Percentiles rank a stretch among this genome's conserved stretches.
Conservation (phyloP, 1,140 invertebrate genomes). For the Phortica variegata region DNA sequence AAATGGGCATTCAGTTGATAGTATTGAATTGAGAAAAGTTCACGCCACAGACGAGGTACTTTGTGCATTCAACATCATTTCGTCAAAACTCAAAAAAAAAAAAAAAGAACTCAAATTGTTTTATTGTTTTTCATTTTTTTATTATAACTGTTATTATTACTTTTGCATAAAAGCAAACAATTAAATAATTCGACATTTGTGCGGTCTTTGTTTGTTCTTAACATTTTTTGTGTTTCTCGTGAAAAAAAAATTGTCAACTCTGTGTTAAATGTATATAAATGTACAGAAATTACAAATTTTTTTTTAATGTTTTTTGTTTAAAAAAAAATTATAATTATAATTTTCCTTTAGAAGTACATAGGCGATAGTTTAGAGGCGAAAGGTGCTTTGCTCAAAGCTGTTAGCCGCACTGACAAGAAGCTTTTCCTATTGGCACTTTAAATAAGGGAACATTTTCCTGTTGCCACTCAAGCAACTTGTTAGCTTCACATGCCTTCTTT, state of each 20-base stretch:
- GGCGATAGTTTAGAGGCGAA: too few species aligned
- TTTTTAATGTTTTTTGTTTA: constrained; percentile 16
- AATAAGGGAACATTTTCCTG: too few species aligned
- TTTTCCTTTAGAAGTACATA: too few species aligned
- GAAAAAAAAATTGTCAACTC: constrained; percentile 27
- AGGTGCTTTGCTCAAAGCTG: too few species aligned
- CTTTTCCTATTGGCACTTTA: too few species aligned
- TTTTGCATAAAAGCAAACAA: too few species aligned
- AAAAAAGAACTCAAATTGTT: constrained; percentile 27
- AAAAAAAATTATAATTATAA: constrained; percentile 1
- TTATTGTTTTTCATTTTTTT: constrained; percentile 34
- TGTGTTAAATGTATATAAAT: constrained; percentile 53
- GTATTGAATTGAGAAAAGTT: constrained; percentile 58
- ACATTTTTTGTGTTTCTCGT: constrained; percentile 23
- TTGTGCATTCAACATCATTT: constrained; percentile 50
- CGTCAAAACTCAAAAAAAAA: constrained; percentile 30
- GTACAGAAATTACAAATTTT: constrained; percentile 34
- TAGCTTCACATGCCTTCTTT: too few species aligned
- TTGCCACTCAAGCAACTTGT: too few species aligned
- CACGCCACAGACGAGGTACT: constrained; percentile 59
- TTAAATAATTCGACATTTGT: constrained; percentile 43
- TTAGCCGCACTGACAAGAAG: too few species aligned
- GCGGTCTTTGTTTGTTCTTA: constrained; percentile 32
- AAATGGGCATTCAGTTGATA: constrained; percentile 57
- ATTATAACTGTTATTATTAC: constrained; percentile 31